Conservation (phyloP, 1,140 invertebrate species). For the Hormaphis cornu region DNA sequence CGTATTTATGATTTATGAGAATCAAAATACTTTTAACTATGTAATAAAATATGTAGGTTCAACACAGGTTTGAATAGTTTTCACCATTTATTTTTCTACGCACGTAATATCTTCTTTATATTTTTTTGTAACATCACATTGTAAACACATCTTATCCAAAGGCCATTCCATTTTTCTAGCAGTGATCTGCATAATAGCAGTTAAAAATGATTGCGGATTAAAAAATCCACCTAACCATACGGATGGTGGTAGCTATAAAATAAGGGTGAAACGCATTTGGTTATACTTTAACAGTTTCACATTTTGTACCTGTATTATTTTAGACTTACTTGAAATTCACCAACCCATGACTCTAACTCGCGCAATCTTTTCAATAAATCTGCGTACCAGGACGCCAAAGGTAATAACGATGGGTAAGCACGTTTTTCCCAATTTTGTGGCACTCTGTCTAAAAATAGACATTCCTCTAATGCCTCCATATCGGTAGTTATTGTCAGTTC, state of each 20-base stretch:
- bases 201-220: constrained; percentile 93
- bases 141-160: constrained; percentile 87
- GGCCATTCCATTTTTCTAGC: constrained; percentile 92
- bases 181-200: constrained; percentile 94
- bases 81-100: constrained; percentile 21
- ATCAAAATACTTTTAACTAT: no score
- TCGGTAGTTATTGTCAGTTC: constrained; percentile 84
- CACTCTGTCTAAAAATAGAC: constrained; percentile 76
- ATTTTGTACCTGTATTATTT: background rate
- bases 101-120: constrained; percentile 72
- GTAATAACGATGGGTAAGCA: constrained; percentile 81
- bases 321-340: constrained; percentile 59
- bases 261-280: background rate
- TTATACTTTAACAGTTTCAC: background rate
- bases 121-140: constrained; percentile 91
- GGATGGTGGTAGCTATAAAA: constrained; percentile 62
- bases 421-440: constrained; percentile 71
- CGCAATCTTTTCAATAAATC: constrained; percentile 70
- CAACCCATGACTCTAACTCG: constrained; percentile 68
- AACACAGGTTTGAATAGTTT: no score
- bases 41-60: no score
- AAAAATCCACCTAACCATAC: constrained; percentile 92
- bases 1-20: background rate
- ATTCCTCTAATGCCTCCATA: constrained; percentile 80
- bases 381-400: constrained; percentile 76